These are phyloP conservation scores for Cantharis nigra DNA, from an alignment of 2,888 invertebrate genomes.

Conservation along the genomic window DNA sequence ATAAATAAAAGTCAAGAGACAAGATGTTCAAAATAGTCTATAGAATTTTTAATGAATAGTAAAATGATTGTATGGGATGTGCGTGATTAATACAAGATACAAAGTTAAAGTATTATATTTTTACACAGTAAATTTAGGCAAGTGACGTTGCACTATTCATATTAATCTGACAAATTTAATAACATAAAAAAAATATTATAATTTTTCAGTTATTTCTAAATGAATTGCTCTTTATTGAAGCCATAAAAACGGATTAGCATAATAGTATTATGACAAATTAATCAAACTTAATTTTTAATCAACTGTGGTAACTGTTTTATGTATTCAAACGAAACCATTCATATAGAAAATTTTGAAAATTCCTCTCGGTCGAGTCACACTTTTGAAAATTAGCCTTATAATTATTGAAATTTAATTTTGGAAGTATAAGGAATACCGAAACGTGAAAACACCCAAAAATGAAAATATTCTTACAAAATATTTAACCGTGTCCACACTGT, in stretches of 20 bases:
- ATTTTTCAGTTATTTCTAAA: neutral
- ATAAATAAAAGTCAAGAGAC: neutral
- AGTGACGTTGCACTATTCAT: neutral
- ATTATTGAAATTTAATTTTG: neutral
- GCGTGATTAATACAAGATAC: neutral
- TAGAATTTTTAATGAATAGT: neutral
- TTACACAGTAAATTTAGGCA: neutral
- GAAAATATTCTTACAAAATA: neutral
- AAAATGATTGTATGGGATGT: neutral
- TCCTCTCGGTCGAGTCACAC: neutral
- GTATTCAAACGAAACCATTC: neutral
- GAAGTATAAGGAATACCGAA: neutral
- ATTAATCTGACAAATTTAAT: neutral
- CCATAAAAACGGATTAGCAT: neutral
- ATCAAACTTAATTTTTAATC: neutral
- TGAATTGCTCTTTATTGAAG: neutral
- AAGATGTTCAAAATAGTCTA: neutral
- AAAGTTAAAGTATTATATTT: neutral
- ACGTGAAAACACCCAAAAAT: neutral
- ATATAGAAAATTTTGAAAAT: neutral
- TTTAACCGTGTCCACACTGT: neutral
- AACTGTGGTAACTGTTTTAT: neutral
- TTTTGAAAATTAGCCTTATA: neutral
- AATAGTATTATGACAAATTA: neutral
- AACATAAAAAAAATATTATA: neutral